phyloP scores from a whole-genome alignment of 2,888 invertebrate genomes.

The Apoderus coryli region DNA sequence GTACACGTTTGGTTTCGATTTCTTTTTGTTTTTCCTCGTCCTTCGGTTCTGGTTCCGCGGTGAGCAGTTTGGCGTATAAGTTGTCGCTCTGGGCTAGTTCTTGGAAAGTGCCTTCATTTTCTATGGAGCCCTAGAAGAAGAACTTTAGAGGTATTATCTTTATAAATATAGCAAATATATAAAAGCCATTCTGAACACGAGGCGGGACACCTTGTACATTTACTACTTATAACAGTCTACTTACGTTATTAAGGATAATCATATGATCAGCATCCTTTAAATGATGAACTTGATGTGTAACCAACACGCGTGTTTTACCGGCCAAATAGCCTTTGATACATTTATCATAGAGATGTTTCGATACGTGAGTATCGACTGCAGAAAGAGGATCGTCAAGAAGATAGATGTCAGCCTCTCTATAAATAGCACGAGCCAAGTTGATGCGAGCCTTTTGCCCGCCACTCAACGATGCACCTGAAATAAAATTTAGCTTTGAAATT shows the following conservation, averaged over 20 bases:
- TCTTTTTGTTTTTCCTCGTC: conserved; percentile 25
- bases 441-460: conserved; percentile 73
- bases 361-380: conserved; percentile 74
- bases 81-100: conserved; percentile 33
- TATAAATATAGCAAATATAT: too few species aligned
- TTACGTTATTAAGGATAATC: conserved; percentile 46
- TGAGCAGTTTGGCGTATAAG: conserved; percentile 37
- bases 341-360: conserved; percentile 61
- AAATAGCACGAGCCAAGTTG: conserved; percentile 53
- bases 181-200: too few species aligned
- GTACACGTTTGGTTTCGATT: conserved; percentile 20
- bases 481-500: not conserved
- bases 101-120: conserved; percentile 34
- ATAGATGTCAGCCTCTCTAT: conserved; percentile 60
- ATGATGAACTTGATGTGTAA: conserved; percentile 81
- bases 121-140: conserved; percentile 32
- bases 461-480: conserved; percentile 50
- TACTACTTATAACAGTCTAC: too few species aligned
- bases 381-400: conserved; percentile 73
- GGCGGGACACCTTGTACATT: too few species aligned
- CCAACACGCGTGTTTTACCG: conserved; percentile 56
- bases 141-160: too few species aligned
- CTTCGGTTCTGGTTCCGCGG: conserved; percentile 29
- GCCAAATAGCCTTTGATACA: conserved; percentile 55
- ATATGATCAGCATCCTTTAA: conserved; percentile 52